These are phyloP conservation scores for Hystrix cristata DNA, from an alignment of 2,113 vertebrate species.

Conservation along the genomic window DNA sequence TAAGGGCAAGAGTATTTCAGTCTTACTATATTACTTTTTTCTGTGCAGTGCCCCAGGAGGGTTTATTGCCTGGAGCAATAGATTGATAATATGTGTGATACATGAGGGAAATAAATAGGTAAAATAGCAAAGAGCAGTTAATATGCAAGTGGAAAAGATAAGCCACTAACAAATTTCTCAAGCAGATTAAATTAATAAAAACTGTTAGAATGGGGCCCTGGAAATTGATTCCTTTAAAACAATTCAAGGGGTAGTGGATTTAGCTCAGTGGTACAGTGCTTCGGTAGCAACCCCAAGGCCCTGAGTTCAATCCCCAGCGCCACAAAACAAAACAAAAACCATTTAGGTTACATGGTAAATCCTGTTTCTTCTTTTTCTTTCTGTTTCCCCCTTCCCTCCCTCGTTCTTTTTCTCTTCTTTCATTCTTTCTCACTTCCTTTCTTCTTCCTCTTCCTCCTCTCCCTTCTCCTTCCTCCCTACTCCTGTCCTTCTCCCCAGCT, in stretches of 20 bases:
- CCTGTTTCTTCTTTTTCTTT: neutral
- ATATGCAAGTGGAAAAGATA: neutral
- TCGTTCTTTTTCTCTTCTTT: neutral
- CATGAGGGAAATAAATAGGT: neutral
- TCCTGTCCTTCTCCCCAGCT: no score
- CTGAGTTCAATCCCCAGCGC: no score
- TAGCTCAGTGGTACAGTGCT: no score
- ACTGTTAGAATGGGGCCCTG: neutral
- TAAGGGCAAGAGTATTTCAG: neutral
- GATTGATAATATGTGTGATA: neutral
- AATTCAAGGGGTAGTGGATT: neutral
- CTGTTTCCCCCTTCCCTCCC: neutral
- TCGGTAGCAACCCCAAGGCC: no score
- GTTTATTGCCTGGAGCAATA: neutral
- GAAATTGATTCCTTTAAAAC: neutral
- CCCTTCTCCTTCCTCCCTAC: neutral
- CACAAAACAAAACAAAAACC: neutral
- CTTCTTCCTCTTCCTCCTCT: neutral
- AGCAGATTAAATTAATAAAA: neutral
- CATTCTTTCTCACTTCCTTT: neutral
- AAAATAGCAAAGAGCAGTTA: constrained; percentile 10
- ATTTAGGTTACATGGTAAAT: neutral
- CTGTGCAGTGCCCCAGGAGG: neutral
- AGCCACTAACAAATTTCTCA: neutral
- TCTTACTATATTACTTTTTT: neutral